Evolutionary conservation across 2,113 vertebrate species (phyloP).

Genomic region (Hemibagrus wyckioides): DNA sequence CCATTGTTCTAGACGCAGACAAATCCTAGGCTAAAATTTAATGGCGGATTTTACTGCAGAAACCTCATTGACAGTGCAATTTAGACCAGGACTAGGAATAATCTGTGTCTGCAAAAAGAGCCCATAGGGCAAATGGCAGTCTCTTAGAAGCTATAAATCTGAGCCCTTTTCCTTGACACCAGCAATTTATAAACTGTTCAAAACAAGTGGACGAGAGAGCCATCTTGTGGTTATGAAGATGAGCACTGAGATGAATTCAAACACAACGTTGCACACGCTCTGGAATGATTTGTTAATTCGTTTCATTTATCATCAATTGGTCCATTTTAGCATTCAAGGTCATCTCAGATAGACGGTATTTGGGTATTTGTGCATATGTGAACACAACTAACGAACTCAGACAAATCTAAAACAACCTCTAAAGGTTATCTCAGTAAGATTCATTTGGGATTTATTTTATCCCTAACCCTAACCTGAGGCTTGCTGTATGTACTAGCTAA

Average conservation of each 20-base stretch:
- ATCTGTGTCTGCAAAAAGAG: conserved; percentile 31
- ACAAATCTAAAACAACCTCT: no score
- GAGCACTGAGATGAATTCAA: neutral
- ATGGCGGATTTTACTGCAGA: conserved; percentile 21
- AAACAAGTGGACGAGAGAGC: conserved; percentile 30
- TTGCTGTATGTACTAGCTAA: neutral
- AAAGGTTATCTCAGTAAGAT: neutral
- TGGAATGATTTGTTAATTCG: neutral
- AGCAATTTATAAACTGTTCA: conserved; percentile 22
- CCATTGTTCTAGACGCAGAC: neutral
- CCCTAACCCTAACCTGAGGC: neutral
- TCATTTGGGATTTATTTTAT: neutral
- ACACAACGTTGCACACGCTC: neutral
- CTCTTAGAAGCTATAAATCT: conserved; percentile 28
- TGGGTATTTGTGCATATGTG: neutral
- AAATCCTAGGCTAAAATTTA: conserved; percentile 14
- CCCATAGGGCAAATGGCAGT: conserved; percentile 33
- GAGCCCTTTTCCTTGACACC: conserved; percentile 20
- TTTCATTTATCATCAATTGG: conserved; percentile 9
- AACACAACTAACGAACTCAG: neutral
- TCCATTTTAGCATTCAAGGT: no score
- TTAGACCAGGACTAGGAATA: conserved; percentile 29
- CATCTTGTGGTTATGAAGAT: conserved; percentile 48
- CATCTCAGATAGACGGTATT: neutral
- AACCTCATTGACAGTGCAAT: conserved; percentile 31